Conservation (phyloP, 2,797 vertebrate genomes). For the Micropoecilia bifurca region DNA sequence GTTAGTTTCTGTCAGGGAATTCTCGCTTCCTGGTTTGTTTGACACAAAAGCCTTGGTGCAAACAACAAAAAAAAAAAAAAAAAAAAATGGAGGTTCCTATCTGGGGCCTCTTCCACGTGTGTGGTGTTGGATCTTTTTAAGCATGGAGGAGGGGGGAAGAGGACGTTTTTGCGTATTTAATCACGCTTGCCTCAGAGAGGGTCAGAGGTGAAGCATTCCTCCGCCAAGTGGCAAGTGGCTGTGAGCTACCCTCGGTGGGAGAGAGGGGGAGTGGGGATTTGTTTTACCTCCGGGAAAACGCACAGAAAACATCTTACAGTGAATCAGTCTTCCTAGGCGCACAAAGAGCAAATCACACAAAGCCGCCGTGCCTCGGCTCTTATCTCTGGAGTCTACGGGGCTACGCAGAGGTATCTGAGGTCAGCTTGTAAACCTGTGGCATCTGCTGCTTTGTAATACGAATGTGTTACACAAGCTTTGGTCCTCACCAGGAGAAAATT, state of each 20-base stretch:
- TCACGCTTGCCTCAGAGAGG: slow-evolving; percentile 64
- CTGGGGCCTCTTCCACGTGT: slow-evolving; percentile 71
- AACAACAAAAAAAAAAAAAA: not conserved
- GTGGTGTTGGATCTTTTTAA: slow-evolving; percentile 68
- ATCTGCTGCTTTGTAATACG: slow-evolving; percentile 55
- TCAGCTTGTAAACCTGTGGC: slow-evolving; percentile 59
- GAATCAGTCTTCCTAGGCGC: slow-evolving; percentile 19
- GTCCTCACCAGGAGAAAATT: slow-evolving; percentile 61
- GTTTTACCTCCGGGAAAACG: slow-evolving; percentile 19
- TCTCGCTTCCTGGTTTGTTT: slow-evolving; percentile 49
- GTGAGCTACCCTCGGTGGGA: slow-evolving; percentile 31
- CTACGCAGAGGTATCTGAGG: not conserved
- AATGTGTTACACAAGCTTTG: slow-evolving; percentile 69
- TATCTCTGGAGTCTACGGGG: not conserved
- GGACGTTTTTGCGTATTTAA: slow-evolving; percentile 59
- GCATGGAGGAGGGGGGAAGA: slow-evolving; percentile 67
- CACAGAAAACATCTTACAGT: slow-evolving; percentile 3
- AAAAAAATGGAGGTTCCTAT: slow-evolving; percentile 64
- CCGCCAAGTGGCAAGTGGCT: slow-evolving; percentile 57
- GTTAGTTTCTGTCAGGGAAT: slow-evolving; percentile 51
- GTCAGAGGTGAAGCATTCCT: slow-evolving; percentile 71
- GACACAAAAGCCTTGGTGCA: slow-evolving; percentile 63
- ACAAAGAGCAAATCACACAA: slow-evolving; percentile 29
- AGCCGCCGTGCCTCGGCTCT: not conserved
- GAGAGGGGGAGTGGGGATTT: not conserved